Percentiles rank a stretch among this genome's conserved stretches.
These are phyloP conservation scores for Mesodorylaimus sp. DNA, from an alignment of 2,888 invertebrate species.

Conservation along the genomic window DNA sequence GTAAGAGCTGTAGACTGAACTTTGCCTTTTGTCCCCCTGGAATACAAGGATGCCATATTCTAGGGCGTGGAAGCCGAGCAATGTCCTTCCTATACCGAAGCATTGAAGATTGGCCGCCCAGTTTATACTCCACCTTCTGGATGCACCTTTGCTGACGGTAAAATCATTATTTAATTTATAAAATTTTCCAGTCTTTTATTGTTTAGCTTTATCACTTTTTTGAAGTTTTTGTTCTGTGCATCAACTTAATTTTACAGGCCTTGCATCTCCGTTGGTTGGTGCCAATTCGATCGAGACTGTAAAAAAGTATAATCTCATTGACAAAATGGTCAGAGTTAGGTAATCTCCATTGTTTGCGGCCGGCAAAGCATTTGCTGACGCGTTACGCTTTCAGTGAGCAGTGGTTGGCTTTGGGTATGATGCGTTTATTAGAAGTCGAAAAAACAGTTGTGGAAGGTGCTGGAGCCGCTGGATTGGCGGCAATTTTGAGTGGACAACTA, in stretches of 20 bases:
- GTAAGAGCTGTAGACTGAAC: slow-evolving; percentile 41
- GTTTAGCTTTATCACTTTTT: too few species aligned
- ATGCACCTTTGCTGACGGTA: slow-evolving; percentile 68
- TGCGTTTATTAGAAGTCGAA: slow-evolving; percentile 46
- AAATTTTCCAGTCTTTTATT: too few species aligned
- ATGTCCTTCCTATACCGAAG: slow-evolving; percentile 63
- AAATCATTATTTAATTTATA: too few species aligned
- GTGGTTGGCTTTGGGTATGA: slow-evolving; percentile 37
- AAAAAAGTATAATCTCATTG: slow-evolving; percentile 48
- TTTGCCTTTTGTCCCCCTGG: too few species aligned
- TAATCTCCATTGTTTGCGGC: too few species aligned
- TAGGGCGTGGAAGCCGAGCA: slow-evolving; percentile 73
- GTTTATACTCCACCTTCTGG: slow-evolving; percentile 46
- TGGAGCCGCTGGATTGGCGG: slow-evolving; percentile 65
- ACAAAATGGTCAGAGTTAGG: slow-evolving; percentile 54
- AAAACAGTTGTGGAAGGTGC: slow-evolving; percentile 80
- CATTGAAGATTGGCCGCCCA: slow-evolving; percentile 51
- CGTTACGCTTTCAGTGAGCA: slow-evolving; percentile 29
- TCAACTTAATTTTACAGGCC: slow-evolving; percentile 34
- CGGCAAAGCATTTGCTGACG: not conserved
- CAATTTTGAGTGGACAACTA: slow-evolving; percentile 57
- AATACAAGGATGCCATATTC: too few species aligned
- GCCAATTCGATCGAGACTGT: slow-evolving; percentile 63
- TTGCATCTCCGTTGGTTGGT: slow-evolving; percentile 70
- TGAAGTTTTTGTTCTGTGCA: too few species aligned